Evolutionary conservation across 1,140 invertebrate species (phyloP).

Genomic region (Drosophila ercepeae): DNA sequence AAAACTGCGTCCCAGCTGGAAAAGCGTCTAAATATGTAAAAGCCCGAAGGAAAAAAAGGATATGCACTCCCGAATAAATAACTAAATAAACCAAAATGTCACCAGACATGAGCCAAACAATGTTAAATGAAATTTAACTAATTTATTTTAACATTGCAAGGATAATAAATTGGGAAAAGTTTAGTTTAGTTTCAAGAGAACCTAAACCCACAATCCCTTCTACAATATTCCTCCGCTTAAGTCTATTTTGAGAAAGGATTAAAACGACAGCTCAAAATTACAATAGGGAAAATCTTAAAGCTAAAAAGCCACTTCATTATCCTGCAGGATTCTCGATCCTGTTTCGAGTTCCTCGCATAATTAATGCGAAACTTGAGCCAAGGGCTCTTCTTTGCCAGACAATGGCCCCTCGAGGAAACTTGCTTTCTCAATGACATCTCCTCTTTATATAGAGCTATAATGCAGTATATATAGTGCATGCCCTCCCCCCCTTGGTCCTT

Average conservation of each 20-base stretch:
- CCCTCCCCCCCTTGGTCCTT: background rate
- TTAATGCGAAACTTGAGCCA: slow-evolving; percentile 24
- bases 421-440: slow-evolving; percentile 36
- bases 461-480: slow-evolving; percentile 10
- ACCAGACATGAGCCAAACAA: background rate
- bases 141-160: background rate
- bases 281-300: too few species aligned
- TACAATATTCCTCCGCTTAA: too few species aligned
- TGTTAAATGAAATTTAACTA: background rate
- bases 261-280: too few species aligned
- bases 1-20: slow-evolving; percentile 28
- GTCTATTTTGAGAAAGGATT: too few species aligned
- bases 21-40: too few species aligned
- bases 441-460: slow-evolving; percentile 8
- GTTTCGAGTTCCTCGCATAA: slow-evolving; percentile 4
- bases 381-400: slow-evolving; percentile 22
- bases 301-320: background rate
- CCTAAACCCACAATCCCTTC: too few species aligned
- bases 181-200: too few species aligned
- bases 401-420: slow-evolving; percentile 31
- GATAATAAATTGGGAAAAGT: too few species aligned
- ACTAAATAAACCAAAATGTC: background rate
- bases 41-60: background rate
- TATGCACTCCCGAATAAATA: background rate
- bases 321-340: background rate